A percentile compares a stretch with the other conserved stretches of the same genome.
Evolutionary conservation across 2,113 vertebrate genomes (phyloP).

Genomic region (Macrotus californicus): DNA sequence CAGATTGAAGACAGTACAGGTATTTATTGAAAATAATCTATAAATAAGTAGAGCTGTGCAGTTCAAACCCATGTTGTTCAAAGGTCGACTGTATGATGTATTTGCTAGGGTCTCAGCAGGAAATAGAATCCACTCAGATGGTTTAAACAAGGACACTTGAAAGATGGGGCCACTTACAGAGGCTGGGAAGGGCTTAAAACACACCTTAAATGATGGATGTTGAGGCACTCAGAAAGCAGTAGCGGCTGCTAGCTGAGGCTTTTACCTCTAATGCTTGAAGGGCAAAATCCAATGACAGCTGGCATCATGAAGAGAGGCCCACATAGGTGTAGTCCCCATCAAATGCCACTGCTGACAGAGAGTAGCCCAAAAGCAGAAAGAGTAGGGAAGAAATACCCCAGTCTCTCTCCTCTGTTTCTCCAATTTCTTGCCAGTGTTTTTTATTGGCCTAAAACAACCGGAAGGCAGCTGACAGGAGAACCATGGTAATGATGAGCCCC

Average conservation of each 20-base stretch:
- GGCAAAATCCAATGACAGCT: background rate
- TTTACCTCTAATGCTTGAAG: background rate
- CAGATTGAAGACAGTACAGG: background rate
- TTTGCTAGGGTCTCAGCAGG: background rate
- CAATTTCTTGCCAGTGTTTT: background rate
- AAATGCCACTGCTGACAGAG: background rate
- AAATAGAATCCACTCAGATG: background rate
- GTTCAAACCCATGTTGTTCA: background rate
- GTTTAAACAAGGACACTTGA: background rate
- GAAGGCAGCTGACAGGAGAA: background rate
- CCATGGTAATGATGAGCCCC: background rate
- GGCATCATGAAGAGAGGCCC: background rate
- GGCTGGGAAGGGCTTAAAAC: background rate
- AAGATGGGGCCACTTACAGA: background rate
- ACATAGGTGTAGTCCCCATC: too few species aligned
- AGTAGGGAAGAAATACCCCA: background rate
- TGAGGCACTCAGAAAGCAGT: background rate
- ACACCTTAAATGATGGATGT: background rate
- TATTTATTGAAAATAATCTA: background rate
- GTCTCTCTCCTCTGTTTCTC: background rate
- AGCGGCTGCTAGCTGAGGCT: background rate
- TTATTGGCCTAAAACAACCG: background rate
- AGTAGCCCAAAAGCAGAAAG: background rate
- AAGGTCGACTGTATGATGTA: background rate
- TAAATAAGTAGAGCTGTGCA: background rate